These are phyloP conservation scores for Neomorphus geoffroyi DNA, from an alignment of 2,797 vertebrate species.

Conservation along the genomic window DNA sequence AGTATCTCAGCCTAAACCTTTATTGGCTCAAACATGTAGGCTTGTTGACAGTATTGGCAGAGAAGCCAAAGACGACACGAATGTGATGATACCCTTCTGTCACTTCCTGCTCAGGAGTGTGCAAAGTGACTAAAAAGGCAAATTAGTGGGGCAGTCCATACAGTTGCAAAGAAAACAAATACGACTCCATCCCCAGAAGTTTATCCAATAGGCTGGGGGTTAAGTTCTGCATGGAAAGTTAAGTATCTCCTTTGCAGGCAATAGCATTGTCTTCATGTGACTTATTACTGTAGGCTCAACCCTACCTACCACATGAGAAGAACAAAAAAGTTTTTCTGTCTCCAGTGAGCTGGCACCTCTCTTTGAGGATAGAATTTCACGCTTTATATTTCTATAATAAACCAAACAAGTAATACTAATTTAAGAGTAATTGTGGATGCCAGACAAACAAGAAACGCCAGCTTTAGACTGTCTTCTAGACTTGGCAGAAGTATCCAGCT, in stretches of 20 bases:
- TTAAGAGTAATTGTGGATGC: conserved; percentile 1
- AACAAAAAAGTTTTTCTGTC: conserved; percentile 5
- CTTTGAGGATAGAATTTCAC: neutral
- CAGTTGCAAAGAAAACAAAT: neutral
- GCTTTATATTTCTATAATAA: conserved; percentile 23
- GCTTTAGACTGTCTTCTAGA: neutral
- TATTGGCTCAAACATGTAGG: neutral
- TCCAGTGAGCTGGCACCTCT: neutral
- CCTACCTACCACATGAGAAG: conserved; percentile 27
- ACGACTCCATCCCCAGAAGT: neutral
- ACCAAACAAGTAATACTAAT: conserved; percentile 26
- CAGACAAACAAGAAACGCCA: conserved; percentile 23
- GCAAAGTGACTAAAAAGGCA: neutral
- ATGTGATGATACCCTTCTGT: neutral
- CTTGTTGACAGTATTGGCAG: neutral
- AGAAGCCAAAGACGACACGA: neutral
- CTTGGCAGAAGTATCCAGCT: neutral
- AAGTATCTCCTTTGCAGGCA: neutral
- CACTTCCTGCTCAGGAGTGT: neutral
- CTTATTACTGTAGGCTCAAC: neutral
- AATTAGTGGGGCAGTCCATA: neutral
- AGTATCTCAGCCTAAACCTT: neutral
- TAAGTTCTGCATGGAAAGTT: neutral
- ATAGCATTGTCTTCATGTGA: neutral
- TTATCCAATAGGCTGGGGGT: neutral